Evolutionary conservation across 2,888 invertebrate genomes (phyloP), one percentile per base, ranked within the genome.

Genomic region (Synanthedon andrenaeformis): DNA sequence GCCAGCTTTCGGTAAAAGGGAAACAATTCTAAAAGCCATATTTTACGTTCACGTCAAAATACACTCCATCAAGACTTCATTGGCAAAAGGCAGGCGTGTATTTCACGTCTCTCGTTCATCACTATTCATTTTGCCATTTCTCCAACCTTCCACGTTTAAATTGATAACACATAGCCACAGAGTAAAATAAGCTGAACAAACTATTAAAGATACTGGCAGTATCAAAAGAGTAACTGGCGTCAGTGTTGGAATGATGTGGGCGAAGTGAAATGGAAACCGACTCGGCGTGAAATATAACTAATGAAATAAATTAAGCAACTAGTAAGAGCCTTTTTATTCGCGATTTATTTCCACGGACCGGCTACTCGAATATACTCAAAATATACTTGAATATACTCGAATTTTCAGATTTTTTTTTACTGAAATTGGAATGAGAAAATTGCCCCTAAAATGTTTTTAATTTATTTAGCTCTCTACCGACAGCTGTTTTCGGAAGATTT

Each of bases 111-210:
- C 56, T 59, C 58, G 62, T 67, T 62, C 63, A 62, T 63, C 61
- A 65, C 63, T 63, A 62, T 64, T 64, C 62, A 65, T 65, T 65
- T 61, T 58, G 60, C 64, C 54, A 54, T 58, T 54, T 57, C 61
- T 58, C 57, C 61, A 59, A 57, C 55, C 55, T 57, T 58, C 60
- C 57, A 52, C 49, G 60, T 56, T 59, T 61, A 58, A 60, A 61
- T 58, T 59, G 57, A 54, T 53, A 54, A 42, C 45, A 45, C 13
- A 5, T 45, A 56, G 55, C 48, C 42, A 50, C 51, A 57, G 57
- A 49, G 51, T 56, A 54, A 54, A 55, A 53, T 53, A 53, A 56
- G 45, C 17, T 6, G 10, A 41, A 14, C 10, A 2, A n/a, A 14
- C 35, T n/a, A 19, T 42, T 13, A 12, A 13, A 45, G 13, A n/a